phyloP scores from a whole-genome alignment of 2,113 vertebrate species.

The Pangasianodon hypophthalmus region DNA sequence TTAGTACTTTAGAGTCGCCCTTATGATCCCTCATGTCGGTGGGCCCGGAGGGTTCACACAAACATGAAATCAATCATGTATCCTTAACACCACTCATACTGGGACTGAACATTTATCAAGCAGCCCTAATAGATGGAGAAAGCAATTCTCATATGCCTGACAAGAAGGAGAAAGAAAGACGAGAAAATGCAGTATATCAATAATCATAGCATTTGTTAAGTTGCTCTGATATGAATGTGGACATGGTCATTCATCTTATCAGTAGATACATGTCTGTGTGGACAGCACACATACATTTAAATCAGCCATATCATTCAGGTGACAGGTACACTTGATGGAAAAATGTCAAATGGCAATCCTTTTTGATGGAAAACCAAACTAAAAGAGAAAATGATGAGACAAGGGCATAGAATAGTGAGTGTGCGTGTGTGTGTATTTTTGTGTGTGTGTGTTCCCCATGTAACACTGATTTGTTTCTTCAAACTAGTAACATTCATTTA shows the following conservation, averaged over 20 bases:
- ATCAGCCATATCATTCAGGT: slow-evolving; percentile 71
- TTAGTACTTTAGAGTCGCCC: not conserved
- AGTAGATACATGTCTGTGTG: slow-evolving; percentile 57
- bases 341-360: slow-evolving; percentile 42
- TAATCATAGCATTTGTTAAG: slow-evolving; percentile 70
- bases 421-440: slow-evolving; percentile 6
- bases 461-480: not conserved
- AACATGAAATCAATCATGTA: slow-evolving; percentile 22
- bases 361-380: slow-evolving; percentile 42
- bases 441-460: not conserved
- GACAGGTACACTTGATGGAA: slow-evolving; percentile 69
- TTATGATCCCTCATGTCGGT: not conserved
- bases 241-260: slow-evolving; percentile 68
- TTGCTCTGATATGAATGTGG: slow-evolving; percentile 51
- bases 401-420: slow-evolving; percentile 19
- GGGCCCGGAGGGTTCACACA: not conserved
- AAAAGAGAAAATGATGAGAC: slow-evolving; percentile 39
- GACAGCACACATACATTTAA: slow-evolving; percentile 72
- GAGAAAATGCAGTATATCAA: slow-evolving; percentile 69
- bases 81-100: slow-evolving; percentile 20
- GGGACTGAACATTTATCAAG: slow-evolving; percentile 61
- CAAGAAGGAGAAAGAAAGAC: slow-evolving; percentile 58
- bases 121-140: slow-evolving; percentile 46
- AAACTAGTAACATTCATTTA: not conserved
- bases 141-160: slow-evolving; percentile 54